Conservation (phyloP, 2,888 invertebrate genomes). For the Plebejus melissa region DNA sequence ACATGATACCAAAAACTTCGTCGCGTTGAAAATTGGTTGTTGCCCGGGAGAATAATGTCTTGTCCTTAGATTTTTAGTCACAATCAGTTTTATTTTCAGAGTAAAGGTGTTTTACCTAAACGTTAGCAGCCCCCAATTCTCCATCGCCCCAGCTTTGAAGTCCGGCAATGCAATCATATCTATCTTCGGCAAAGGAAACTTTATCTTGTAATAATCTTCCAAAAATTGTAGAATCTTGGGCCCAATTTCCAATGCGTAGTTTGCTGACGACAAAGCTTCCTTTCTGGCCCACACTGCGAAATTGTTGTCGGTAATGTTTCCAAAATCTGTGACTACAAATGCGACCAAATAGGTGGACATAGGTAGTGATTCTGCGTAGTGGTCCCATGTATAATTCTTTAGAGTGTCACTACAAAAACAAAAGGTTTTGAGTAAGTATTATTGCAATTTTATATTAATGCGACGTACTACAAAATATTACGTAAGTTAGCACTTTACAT, state of each 20-base stretch:
- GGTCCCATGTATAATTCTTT: slow-evolving; percentile 85
- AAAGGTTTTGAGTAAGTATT: too few species aligned
- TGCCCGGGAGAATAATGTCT: too few species aligned
- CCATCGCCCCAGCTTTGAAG: slow-evolving; percentile 94
- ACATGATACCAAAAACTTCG: neutral
- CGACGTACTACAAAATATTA: neutral
- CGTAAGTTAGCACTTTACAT: neutral
- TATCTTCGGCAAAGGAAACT: slow-evolving; percentile 89
- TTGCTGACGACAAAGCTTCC: slow-evolving; percentile 84
- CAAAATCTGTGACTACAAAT: slow-evolving; percentile 89
- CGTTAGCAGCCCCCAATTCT: slow-evolving; percentile 90
- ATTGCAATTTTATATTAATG: neutral
- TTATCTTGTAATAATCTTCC: slow-evolving; percentile 86
- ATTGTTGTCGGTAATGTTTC: slow-evolving; percentile 74
- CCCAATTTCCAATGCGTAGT: slow-evolving; percentile 87
- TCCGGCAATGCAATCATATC: slow-evolving; percentile 97
- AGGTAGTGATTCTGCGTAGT: slow-evolving; percentile 86
- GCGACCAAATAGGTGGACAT: slow-evolving; percentile 96
- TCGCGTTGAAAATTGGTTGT: neutral
- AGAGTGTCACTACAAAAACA: slow-evolving; percentile 68
- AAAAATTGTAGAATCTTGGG: slow-evolving; percentile 84
- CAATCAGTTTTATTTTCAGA: too few species aligned
- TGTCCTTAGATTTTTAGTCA: too few species aligned
- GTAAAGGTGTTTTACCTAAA: slow-evolving; percentile 74
- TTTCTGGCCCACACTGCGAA: slow-evolving; percentile 85